phyloP scores from a whole-genome alignment of 2,888 invertebrate genomes.

The Itoplectis maculator region DNA sequence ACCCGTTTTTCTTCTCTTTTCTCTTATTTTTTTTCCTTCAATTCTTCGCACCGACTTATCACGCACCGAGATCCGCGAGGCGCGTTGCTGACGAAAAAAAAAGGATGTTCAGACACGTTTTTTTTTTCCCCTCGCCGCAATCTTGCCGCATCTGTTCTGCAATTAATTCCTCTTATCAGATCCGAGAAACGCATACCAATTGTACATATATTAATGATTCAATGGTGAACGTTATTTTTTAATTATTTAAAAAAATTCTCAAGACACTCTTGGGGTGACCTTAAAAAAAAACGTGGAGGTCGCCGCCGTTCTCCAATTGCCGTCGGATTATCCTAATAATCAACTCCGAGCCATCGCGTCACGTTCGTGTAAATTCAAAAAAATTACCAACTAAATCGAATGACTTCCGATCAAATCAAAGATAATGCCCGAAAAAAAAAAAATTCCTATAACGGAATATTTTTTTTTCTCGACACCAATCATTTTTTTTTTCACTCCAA shows the following conservation, averaged over 20 bases:
- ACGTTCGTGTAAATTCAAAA: too few species aligned
- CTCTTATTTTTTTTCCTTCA: neutral
- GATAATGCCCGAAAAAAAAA: neutral
- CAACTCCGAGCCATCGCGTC: too few species aligned
- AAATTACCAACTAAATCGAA: neutral
- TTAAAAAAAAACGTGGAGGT: too few species aligned
- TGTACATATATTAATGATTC: too few species aligned
- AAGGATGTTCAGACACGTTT: constrained; percentile 6
- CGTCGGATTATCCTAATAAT: too few species aligned
- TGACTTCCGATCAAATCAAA: neutral
- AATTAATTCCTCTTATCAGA: constrained; percentile 7
- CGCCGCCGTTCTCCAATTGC: too few species aligned
- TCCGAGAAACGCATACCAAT: neutral
- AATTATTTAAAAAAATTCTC: too few species aligned
- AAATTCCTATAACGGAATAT: neutral
- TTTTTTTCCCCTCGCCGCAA: constrained; percentile 23
- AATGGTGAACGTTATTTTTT: neutral
- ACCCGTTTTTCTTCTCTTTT: constrained; percentile 5
- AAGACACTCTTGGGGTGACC: too few species aligned
- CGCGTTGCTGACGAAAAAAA: constrained; percentile 23
- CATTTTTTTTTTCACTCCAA: neutral
- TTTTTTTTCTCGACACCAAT: neutral
- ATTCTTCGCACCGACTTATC: neutral
- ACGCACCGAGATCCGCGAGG: constrained; percentile 4
- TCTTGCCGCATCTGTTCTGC: constrained; percentile 1